Percentiles rank a stretch among this genome's conserved stretches.
Evolutionary conservation across 2,888 invertebrate species (phyloP).

Genomic region (Pollenia amentaria): DNA sequence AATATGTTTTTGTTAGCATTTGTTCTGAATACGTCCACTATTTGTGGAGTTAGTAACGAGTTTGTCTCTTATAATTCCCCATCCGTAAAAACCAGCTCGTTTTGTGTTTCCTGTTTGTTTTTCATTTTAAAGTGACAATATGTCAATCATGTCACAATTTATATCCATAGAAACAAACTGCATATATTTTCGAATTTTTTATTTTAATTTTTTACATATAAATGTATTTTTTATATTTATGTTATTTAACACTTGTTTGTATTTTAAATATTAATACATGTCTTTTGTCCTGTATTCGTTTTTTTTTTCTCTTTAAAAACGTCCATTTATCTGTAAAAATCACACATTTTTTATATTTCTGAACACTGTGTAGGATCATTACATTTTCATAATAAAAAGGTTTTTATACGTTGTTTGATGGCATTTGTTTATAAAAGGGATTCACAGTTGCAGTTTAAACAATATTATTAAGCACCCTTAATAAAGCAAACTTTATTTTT

Average conservation of each 20-base stretch:
- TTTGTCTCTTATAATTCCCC: background rate
- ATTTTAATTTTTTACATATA: conserved; percentile 5
- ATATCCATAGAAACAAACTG: conserved; percentile 16
- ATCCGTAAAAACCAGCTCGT: background rate
- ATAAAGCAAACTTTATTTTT: background rate
- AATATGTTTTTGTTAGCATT: background rate
- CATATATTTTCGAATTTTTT: conserved; percentile 1
- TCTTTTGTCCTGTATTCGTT: background rate
- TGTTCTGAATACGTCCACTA: background rate
- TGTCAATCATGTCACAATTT: conserved; percentile 63
- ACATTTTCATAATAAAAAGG: conserved; percentile 29
- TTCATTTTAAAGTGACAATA: conserved; percentile 48
- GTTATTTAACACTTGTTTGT: conserved; percentile 60
- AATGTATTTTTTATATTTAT: conserved; percentile 34
- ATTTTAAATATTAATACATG: conserved; percentile 51
- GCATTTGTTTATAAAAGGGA: background rate
- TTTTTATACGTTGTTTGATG: background rate
- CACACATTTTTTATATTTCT: background rate
- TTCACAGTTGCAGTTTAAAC: background rate
- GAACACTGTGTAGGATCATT: conserved; percentile 11
- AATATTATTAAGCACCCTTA: background rate
- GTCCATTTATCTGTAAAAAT: background rate
- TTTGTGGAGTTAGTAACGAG: background rate
- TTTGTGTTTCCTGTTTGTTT: conserved; percentile 24
- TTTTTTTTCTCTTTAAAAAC: background rate